A percentile compares a stretch with the other conserved stretches of the same genome.
phyloP scores from a whole-genome alignment of 2,888 invertebrate genomes.

The Steinernema scapterisci region DNA sequence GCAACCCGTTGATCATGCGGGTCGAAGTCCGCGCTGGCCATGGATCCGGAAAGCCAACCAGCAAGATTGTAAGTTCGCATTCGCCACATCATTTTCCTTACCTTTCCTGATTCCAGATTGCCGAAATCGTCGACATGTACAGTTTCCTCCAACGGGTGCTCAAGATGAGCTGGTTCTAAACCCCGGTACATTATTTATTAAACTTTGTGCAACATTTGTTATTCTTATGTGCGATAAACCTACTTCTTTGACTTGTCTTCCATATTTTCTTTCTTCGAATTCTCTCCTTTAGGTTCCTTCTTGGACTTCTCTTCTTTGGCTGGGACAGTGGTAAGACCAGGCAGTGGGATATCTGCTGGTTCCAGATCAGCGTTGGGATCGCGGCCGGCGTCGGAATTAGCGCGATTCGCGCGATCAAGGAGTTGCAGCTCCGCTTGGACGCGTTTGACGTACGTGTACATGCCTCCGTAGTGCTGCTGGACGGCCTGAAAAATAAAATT shows the following conservation, averaged over 20 bases:
- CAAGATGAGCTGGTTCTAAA: conserved; percentile 73
- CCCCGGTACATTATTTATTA: background rate
- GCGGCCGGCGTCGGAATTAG: conserved; percentile 35
- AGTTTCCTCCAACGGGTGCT: conserved; percentile 81
- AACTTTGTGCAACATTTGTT: too few species aligned
- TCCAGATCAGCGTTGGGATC: conserved; percentile 28
- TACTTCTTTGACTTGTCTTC: too few species aligned
- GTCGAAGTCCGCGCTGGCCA: conserved; percentile 96
- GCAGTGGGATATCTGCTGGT: conserved; percentile 36
- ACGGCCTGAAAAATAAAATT: conserved; percentile 33
- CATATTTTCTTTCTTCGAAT: too few species aligned
- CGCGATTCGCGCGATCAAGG: conserved; percentile 38
- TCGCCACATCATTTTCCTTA: conserved; percentile 51
- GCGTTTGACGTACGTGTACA: conserved; percentile 42
- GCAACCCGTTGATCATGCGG: conserved; percentile 83
- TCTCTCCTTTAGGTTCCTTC: too few species aligned
- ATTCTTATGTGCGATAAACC: too few species aligned
- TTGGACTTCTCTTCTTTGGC: background rate
- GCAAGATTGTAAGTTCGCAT: conserved; percentile 74
- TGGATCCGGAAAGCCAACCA: conserved; percentile 92
- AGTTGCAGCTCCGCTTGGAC: conserved; percentile 38
- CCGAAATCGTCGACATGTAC: conserved; percentile 87
- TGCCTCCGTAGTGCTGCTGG: conserved; percentile 40
- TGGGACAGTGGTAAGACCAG: too few species aligned
- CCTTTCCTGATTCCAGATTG: conserved; percentile 75